phyloP scores from a whole-genome alignment of 2,113 vertebrate genomes.

The Turdus rufiventris region DNA sequence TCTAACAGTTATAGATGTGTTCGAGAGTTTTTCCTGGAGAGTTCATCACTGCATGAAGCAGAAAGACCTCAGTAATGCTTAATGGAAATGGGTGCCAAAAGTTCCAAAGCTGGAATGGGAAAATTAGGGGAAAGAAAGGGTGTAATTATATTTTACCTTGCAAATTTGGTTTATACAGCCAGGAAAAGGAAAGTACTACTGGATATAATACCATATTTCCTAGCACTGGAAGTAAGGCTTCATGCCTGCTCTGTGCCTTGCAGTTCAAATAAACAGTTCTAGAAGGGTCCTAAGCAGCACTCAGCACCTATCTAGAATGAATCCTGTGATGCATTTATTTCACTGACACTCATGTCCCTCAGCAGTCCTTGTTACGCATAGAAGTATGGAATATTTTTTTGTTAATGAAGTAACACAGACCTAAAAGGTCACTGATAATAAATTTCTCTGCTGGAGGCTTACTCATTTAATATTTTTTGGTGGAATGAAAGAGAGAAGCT shows the following conservation, averaged over 20 bases:
- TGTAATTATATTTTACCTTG: not conserved
- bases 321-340: not conserved
- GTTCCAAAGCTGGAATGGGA: not conserved
- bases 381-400: not conserved
- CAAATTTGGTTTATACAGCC: not conserved
- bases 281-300: not conserved
- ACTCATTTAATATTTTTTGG: not conserved
- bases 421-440: not conserved
- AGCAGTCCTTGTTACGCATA: not conserved
- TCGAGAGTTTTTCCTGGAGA: not conserved
- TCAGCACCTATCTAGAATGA: not conserved
- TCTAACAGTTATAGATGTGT: constrained; percentile 13
- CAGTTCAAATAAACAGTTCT: not conserved
- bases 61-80: not conserved
- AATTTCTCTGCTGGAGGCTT: not conserved
- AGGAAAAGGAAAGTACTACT: not conserved
- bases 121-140: not conserved
- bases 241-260: not conserved
- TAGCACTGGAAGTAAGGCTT: not conserved
- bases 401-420: not conserved
- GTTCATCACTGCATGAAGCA: not conserved
- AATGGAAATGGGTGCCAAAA: not conserved
- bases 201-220: not conserved
- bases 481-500: not conserved
- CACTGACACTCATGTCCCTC: not conserved